A percentile compares a stretch with the other conserved stretches of the same genome.
phyloP scores from a whole-genome alignment of 2,888 invertebrate genomes.

The Oscheius sp. region DNA sequence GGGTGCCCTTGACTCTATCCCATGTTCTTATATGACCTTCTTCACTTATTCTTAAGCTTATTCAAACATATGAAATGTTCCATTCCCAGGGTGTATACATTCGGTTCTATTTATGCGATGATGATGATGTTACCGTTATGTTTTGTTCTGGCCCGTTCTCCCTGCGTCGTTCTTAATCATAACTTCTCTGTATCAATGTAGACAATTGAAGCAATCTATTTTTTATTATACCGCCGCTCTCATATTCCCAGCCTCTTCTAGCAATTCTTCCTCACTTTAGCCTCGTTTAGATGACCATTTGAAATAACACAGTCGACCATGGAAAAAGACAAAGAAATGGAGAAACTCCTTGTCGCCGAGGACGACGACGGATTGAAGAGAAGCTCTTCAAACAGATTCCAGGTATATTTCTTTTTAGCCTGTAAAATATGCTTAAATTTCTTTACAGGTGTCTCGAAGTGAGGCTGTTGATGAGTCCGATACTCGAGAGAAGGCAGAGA shows the following conservation, averaged over 20 bases:
- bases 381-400: conserved; percentile 31
- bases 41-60: background rate
- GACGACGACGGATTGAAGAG: conserved; percentile 11
- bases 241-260: background rate
- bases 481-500: conserved; percentile 4
- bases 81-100: background rate
- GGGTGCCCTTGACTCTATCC: conserved; percentile 6
- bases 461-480: conserved; percentile 29
- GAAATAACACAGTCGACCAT: too few species aligned
- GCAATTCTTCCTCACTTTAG: too few species aligned
- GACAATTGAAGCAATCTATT: background rate
- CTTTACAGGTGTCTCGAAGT: conserved; percentile 20
- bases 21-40: background rate
- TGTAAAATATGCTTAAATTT: background rate
- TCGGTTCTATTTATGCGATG: background rate
- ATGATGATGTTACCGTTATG: background rate
- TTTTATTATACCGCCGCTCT: background rate
- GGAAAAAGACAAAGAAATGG: conserved; percentile 21
- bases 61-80: background rate
- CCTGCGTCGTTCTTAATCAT: conserved; percentile 1
- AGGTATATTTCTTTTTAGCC: conserved; percentile 25
- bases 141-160: background rate
- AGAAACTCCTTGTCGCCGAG: conserved; percentile 34
- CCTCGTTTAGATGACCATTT: background rate
- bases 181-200: background rate